These are phyloP conservation scores for Sinocyclocheilus rhinocerous DNA, from an alignment of 2,113 vertebrate genomes.

Conservation along the genomic window DNA sequence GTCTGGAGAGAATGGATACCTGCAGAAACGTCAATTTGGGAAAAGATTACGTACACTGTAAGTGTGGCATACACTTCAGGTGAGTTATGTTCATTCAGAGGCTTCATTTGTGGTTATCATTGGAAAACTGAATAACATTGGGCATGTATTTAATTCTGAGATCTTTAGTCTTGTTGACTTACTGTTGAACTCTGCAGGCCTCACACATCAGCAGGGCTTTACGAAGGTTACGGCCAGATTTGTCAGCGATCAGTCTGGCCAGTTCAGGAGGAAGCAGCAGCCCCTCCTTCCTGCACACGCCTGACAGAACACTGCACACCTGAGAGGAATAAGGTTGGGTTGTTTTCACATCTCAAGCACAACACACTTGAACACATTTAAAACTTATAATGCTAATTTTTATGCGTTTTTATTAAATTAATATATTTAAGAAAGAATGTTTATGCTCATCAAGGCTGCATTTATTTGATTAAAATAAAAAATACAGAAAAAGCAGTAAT, in stretches of 20 bases:
- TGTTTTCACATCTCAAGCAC: not conserved
- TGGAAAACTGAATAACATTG: too few species aligned
- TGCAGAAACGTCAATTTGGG: slow-evolving; percentile 53
- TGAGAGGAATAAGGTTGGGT: slow-evolving; percentile 34
- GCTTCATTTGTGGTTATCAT: too few species aligned
- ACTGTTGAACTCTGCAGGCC: slow-evolving; percentile 97
- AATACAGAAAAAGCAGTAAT: too few species aligned
- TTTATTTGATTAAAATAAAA: too few species aligned
- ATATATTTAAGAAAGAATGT: too few species aligned
- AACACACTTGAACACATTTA: not conserved
- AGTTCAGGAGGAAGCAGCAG: slow-evolving; percentile 87
- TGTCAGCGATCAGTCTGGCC: slow-evolving; percentile 86
- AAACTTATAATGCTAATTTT: not conserved
- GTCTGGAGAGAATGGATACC: slow-evolving; percentile 91
- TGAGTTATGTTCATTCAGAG: not conserved
- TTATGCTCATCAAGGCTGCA: too few species aligned
- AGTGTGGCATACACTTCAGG: not conserved
- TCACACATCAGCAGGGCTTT: slow-evolving; percentile 97
- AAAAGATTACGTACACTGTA: not conserved
- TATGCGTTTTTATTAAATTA: too few species aligned
- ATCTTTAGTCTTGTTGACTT: too few species aligned
- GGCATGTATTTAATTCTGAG: too few species aligned
- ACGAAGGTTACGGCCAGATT: slow-evolving; percentile 91
- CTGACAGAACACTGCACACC: slow-evolving; percentile 88
- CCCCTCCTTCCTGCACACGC: slow-evolving; percentile 94